Evolutionary conservation across 2,113 vertebrate genomes (phyloP), one percentile per base, ranked within the genome.

Genomic region (Vanacampus margaritifer): DNA sequence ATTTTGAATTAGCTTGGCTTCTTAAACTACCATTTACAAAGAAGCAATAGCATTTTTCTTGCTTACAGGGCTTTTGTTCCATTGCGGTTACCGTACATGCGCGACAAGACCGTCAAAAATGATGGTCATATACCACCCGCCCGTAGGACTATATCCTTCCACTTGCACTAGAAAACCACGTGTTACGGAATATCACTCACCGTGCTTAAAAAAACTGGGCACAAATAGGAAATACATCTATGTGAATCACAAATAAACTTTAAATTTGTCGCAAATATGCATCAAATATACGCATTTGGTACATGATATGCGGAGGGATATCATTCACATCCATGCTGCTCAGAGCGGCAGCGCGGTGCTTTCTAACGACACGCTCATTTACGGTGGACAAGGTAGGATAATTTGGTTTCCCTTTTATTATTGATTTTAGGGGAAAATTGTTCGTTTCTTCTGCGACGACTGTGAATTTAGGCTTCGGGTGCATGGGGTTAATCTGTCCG

Each of bases 91-190:
- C 37, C 5, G 19, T 39, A 71, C 51, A 14, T 8, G 14, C 60
- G 46, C 10, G 2, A 28, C 7, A 90, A 91, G 90, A 93, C 92
- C 89, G 83, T 94, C 90, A 72, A 85, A 89, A 89, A 76, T 41
- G 86, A 94, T 90, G 91, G 92, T 92, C 92, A 88, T 87, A 84
- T 6, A 63, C 12, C 88, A 26, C 12, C 56, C 60, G 1, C 51
- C 3, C 0, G 17, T 48, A 41, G n/a, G 19, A 9, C 0, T 0
- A 45, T 89, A 84, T 89, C 75, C 60, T 73, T 92, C 83, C 91
- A 85, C 83, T 3, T 2, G 84, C 14, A 81, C 81, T 91, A 91
- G 46, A 72, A 64, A 41, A 19, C 1, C 9, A 26, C 14, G 2
- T 53, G 5, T 53, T 37, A 4, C 9, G 17, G 13, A 43, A 43